These are phyloP conservation scores for Copsychus sechellarum DNA, from an alignment of 2,113 vertebrate species.

Conservation along the genomic window DNA sequence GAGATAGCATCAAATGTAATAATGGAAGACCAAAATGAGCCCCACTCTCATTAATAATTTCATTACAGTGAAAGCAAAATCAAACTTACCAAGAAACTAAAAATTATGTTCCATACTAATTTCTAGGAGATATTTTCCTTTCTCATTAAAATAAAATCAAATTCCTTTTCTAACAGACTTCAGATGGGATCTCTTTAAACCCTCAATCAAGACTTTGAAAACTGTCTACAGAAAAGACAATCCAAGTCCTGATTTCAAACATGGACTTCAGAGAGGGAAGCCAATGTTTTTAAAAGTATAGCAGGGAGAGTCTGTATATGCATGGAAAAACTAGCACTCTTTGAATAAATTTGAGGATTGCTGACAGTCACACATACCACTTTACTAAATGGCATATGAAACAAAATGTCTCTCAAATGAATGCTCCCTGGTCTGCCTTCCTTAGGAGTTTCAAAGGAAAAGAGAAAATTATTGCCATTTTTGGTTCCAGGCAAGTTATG, in stretches of 20 bases:
- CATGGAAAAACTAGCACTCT: neutral
- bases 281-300: neutral
- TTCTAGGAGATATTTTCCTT: neutral
- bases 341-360: neutral
- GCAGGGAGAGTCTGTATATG: neutral
- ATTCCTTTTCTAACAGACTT: neutral
- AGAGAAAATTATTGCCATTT: neutral
- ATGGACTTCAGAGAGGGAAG: neutral
- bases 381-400: neutral
- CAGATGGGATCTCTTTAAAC: neutral
- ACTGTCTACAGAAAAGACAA: neutral
- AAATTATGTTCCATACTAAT: neutral
- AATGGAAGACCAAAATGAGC: neutral
- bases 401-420: neutral
- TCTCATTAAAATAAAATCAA: neutral
- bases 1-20: neutral
- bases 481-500: neutral
- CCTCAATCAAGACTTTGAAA: neutral
- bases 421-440: neutral
- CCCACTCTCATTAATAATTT: neutral
- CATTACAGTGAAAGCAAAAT: neutral
- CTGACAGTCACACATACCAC: neutral
- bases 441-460: conserved; percentile 1
- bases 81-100: conserved; percentile 1
- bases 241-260: neutral